A percentile compares a stretch with the other conserved stretches of the same genome.
These are phyloP conservation scores for Rhipidura dahli DNA, from an alignment of 2,113 vertebrate genomes.

Conservation along the genomic window DNA sequence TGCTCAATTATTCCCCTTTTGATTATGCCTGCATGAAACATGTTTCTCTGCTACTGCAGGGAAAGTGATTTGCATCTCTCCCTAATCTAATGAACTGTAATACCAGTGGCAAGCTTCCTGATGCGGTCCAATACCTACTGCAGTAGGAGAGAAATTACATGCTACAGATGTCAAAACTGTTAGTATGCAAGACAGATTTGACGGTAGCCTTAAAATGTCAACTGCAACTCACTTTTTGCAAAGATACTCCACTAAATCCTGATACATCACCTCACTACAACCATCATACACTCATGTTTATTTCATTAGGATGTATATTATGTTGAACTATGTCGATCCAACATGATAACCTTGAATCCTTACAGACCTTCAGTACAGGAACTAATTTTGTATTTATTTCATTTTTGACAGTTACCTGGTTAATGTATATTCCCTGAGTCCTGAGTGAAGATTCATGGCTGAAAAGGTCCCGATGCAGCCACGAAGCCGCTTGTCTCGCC, in stretches of 20 bases:
- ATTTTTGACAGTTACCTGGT: constrained; percentile 75
- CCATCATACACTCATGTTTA: not conserved
- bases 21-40: not conserved
- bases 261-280: not conserved
- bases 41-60: not conserved
- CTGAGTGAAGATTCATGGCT: constrained; percentile 88
- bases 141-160: not conserved
- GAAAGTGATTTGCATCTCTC: not conserved
- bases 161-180: not conserved
- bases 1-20: not conserved
- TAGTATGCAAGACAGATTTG: not conserved
- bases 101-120: not conserved
- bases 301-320: not conserved
- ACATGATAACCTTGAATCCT: not conserved
- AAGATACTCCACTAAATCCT: not conserved
- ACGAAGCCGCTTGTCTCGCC: constrained; percentile 84
- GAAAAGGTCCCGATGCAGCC: constrained; percentile 86
- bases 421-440: constrained; percentile 89
- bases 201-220: not conserved
- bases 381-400: not conserved
- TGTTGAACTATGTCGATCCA: not conserved
- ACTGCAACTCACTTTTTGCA: not conserved
- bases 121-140: not conserved
- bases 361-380: not conserved
- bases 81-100: not conserved